Evolutionary conservation across 2,113 vertebrate species (phyloP).

Genomic region (Corythornis cristatus): DNA sequence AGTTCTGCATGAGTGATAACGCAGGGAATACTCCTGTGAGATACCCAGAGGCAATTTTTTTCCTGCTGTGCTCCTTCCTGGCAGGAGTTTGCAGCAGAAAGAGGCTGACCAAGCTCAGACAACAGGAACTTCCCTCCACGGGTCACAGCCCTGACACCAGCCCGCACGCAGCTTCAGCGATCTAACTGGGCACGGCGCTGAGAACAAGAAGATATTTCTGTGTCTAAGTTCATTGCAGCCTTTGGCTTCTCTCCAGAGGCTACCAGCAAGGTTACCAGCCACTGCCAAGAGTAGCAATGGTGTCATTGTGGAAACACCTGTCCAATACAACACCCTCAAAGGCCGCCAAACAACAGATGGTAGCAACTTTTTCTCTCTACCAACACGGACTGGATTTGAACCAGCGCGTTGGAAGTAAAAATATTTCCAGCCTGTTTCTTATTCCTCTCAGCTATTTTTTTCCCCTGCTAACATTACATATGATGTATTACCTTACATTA

Average conservation of each 20-base stretch:
- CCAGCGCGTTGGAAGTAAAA: neutral
- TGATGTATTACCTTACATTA: neutral
- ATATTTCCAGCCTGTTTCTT: neutral
- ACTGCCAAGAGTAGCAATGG: neutral
- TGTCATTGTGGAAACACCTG: constrained; percentile 15
- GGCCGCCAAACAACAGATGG: constrained; percentile 30
- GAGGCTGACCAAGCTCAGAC: neutral
- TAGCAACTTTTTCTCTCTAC: neutral
- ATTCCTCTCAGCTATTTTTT: constrained; percentile 2
- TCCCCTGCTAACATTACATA: neutral
- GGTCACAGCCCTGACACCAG: neutral
- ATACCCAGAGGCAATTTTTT: neutral
- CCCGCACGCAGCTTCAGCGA: neutral
- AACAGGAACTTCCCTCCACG: rapidly evolving
- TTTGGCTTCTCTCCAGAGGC: neutral
- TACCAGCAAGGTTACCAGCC: neutral
- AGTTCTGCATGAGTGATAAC: neutral
- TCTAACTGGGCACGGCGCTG: neutral
- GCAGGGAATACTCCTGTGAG: neutral
- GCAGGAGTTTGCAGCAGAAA: neutral
- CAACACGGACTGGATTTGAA: neutral
- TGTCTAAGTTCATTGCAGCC: neutral
- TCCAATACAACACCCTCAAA: neutral
- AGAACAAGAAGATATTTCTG: neutral
- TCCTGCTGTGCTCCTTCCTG: neutral